These are phyloP conservation scores for Lepisosteus oculatus DNA, from an alignment of 2,113 vertebrate genomes.

Conservation along the genomic window DNA sequence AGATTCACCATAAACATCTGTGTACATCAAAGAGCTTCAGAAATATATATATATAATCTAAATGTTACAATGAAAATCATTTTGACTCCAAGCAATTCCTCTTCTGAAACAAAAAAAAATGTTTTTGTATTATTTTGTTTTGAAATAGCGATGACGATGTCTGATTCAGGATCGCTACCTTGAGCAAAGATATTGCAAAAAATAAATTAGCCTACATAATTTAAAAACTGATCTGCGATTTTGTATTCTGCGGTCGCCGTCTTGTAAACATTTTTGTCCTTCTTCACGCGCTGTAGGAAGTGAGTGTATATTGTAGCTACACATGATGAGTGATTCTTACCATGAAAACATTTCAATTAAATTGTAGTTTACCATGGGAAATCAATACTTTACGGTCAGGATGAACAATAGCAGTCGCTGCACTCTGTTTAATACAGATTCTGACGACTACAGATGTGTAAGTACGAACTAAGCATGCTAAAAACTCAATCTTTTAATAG, in stretches of 20 bases:
- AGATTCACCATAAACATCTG: no score
- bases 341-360: slow-evolving; percentile 31
- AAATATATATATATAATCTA: no score
- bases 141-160: no score
- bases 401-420: slow-evolving; percentile 50
- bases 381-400: slow-evolving; percentile 2
- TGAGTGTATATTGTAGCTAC: slow-evolving; percentile 34
- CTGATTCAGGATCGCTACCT: no score
- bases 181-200: no score
- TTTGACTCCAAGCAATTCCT: no score
- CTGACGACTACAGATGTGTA: slow-evolving; percentile 67
- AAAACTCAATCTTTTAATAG: not conserved
- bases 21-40: no score
- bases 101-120: no score
- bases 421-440: slow-evolving; percentile 48
- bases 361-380: slow-evolving; percentile 11
- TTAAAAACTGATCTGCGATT: not conserved
- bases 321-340: slow-evolving; percentile 26
- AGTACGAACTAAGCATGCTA: slow-evolving; percentile 40
- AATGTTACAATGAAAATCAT: no score
- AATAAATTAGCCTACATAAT: no score
- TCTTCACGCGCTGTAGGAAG: slow-evolving; percentile 46
- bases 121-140: no score
- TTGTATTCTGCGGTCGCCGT: not conserved
- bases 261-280: slow-evolving; percentile 43